These are phyloP conservation scores for Seladonia tumulorum DNA, from an alignment of 2,888 invertebrate genomes.

Conservation along the genomic window DNA sequence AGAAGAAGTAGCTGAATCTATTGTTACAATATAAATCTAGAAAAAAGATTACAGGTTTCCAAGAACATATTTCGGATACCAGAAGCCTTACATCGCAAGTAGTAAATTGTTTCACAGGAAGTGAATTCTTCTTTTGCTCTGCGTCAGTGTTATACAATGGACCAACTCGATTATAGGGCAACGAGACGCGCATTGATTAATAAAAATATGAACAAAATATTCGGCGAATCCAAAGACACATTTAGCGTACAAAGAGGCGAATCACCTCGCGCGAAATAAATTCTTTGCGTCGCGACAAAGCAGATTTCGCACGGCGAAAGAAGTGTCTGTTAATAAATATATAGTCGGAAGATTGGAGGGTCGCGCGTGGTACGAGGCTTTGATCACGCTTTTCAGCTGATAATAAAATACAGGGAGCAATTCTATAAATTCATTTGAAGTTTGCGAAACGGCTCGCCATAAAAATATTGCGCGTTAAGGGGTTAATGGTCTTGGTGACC, in stretches of 20 bases:
- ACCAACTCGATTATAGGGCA: not conserved
- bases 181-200: not conserved
- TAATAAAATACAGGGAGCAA: slow-evolving; percentile 4
- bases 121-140: too few relatives aligned
- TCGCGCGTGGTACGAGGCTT: not conserved
- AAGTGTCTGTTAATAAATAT: not conserved
- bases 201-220: not conserved
- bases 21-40: too few relatives aligned
- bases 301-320: not conserved
- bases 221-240: not conserved
- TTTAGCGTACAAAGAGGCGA: not conserved
- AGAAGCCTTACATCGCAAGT: too few relatives aligned
- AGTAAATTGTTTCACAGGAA: too few relatives aligned
- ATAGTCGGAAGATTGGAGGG: not conserved
- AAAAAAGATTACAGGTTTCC: too few relatives aligned
- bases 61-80: too few relatives aligned
- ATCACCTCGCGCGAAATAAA: not conserved
- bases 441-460: not conserved
- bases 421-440: slow-evolving; percentile 10
- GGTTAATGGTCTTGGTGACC: slow-evolving; percentile 9
- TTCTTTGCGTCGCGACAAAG: not conserved
- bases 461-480: slow-evolving; percentile 7
- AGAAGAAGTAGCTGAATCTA: too few relatives aligned
- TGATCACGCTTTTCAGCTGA: not conserved
- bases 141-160: too few relatives aligned